Percentiles rank a stretch among this genome's conserved stretches.
Conservation (phyloP, 2,797 vertebrate genomes). For the Hydrophis major region DNA sequence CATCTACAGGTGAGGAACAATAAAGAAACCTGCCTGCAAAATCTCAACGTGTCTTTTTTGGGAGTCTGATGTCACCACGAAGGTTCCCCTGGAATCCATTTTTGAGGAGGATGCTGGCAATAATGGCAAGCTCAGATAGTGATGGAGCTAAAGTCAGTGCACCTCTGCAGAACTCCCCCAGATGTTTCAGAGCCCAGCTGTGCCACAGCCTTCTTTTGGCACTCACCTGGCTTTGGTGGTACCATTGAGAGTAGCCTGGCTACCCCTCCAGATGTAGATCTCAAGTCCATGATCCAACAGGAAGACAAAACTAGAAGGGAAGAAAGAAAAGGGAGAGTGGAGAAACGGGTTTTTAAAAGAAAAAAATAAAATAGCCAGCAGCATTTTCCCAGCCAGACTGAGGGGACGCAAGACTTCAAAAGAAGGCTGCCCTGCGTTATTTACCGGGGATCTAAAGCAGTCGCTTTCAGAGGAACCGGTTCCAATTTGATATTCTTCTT, state of each 20-base stretch:
- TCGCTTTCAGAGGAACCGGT: constrained; percentile 84
- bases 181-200: not conserved
- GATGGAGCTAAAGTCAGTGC: not conserved
- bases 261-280: constrained; percentile 89
- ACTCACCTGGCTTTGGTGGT: not conserved
- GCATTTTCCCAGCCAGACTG: not conserved
- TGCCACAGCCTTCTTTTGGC: too few relatives aligned
- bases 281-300: constrained; percentile 86
- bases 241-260: constrained; percentile 83
- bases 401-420: too few relatives aligned
- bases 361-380: not conserved
- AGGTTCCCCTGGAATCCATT: not conserved
- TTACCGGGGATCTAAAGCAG: constrained; percentile 90
- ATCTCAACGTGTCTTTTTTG: not conserved
- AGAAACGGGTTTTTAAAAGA: not conserved
- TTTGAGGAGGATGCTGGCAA: not conserved
- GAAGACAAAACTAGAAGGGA: constrained; percentile 84
- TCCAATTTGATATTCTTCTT: constrained; percentile 94
- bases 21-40: not conserved
- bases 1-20: not conserved
- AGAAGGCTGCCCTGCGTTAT: not conserved
- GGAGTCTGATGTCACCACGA: not conserved
- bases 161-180: not conserved
- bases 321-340: not conserved
- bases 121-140: not conserved